Conservation (phyloP, 2,113 vertebrate species). For the Phalacrocorax aristotelis region DNA sequence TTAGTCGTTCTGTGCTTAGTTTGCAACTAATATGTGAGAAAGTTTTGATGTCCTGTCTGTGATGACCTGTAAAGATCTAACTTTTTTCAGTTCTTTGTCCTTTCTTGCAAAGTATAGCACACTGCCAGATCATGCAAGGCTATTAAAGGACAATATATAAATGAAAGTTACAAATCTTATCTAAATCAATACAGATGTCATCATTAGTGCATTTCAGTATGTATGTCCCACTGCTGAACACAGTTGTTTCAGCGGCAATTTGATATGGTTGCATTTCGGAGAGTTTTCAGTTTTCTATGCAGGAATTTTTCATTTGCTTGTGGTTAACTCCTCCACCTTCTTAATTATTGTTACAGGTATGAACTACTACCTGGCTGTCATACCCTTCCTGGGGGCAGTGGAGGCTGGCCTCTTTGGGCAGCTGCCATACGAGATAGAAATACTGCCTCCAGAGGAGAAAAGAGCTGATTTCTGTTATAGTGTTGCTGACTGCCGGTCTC, state of each 20-base stretch:
- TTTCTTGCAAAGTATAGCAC: background rate
- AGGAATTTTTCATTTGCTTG: background rate
- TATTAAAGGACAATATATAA: background rate
- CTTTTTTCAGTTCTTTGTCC: background rate
- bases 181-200: background rate
- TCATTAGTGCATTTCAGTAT: background rate
- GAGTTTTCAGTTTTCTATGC: background rate
- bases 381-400: constrained; percentile 77
- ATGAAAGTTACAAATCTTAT: background rate
- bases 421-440: constrained; percentile 46
- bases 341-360: constrained; percentile 55
- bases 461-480: constrained; percentile 65
- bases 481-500: constrained; percentile 51
- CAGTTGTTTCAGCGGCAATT: background rate
- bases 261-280: background rate
- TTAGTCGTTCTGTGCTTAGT: background rate
- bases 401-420: constrained; percentile 71
- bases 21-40: background rate
- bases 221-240: background rate
- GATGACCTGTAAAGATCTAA: background rate
- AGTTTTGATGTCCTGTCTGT: background rate
- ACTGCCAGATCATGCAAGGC: background rate
- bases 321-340: background rate
- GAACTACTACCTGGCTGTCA: constrained; percentile 73
- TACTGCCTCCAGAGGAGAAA: constrained; percentile 56